phyloP scores from a whole-genome alignment of 2,797 vertebrate genomes.

The Brachyalestes nurse region DNA sequence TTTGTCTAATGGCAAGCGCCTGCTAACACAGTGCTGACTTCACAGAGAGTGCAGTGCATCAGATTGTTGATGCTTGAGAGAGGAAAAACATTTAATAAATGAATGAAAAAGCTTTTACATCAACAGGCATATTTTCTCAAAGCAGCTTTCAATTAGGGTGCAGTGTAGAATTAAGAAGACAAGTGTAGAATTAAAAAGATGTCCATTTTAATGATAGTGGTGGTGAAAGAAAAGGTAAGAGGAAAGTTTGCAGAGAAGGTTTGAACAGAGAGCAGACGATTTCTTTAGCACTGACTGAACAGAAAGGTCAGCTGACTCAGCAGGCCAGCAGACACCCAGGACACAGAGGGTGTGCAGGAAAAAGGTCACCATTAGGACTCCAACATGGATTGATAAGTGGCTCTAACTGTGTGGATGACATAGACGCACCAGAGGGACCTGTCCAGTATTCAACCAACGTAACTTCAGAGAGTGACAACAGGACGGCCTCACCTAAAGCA shows the following conservation, averaged over 20 bases:
- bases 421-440: constrained; percentile 16
- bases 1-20: neutral
- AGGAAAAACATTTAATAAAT: neutral
- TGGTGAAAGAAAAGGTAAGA: neutral
- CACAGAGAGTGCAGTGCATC: neutral
- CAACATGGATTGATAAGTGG: constrained; percentile 17
- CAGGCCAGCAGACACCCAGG: neutral
- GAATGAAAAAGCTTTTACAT: neutral
- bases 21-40: neutral
- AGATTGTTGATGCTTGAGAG: neutral
- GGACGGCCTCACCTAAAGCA: constrained; percentile 17
- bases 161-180: neutral
- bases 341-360: constrained; percentile 13
- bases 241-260: neutral
- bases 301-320: constrained; percentile 38
- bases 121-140: neutral
- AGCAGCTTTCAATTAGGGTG: neutral
- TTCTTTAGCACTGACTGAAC: neutral
- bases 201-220: too few relatives aligned
- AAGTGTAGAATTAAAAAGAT: neutral
- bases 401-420: constrained; percentile 17
- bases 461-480: constrained; percentile 66
- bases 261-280: constrained; percentile 2
- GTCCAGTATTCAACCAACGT: constrained; percentile 53
- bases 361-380: constrained; percentile 38